Evolutionary conservation across 2,113 vertebrate species (phyloP).

Genomic region (Sinocyclocheilus grahami): DNA sequence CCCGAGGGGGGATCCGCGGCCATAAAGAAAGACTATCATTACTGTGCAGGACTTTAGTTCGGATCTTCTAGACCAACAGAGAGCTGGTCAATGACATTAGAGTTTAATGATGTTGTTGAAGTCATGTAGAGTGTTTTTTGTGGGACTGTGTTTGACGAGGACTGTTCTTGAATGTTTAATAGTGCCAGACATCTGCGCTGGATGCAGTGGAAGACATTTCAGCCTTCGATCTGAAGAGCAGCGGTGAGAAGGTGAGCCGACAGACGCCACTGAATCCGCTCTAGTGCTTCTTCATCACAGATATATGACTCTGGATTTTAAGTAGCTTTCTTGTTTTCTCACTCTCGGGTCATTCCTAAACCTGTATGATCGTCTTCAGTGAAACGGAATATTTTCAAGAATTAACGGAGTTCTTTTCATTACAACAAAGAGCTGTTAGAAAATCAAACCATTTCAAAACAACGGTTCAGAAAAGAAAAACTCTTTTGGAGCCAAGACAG

Average conservation of each 20-base stretch:
- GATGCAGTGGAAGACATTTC: constrained; percentile 15
- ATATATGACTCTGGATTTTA: not conserved
- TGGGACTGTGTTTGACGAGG: not conserved
- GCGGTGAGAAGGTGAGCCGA: constrained; percentile 11
- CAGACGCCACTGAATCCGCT: not conserved
- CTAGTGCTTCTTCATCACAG: not conserved
- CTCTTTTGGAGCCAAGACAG: no score
- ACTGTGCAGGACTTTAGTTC: constrained; percentile 20
- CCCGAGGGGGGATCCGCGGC: constrained; percentile 38
- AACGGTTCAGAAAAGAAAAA: no score
- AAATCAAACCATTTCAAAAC: no score
- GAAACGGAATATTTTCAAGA: no score
- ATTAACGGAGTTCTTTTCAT: no score
- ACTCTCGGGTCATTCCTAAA: no score
- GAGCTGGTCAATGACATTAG: not conserved
- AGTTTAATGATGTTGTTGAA: not conserved
- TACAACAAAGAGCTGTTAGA: no score
- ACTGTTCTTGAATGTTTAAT: not conserved
- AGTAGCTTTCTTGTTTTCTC: no score
- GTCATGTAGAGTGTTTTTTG: no score
- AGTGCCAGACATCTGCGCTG: constrained; percentile 7
- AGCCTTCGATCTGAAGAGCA: not conserved
- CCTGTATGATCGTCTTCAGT: no score
- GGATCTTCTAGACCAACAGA: not conserved
- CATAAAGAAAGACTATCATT: constrained; percentile 51